Conservation (phyloP, 2,888 invertebrate genomes). For the Drosophila limbata region DNA sequence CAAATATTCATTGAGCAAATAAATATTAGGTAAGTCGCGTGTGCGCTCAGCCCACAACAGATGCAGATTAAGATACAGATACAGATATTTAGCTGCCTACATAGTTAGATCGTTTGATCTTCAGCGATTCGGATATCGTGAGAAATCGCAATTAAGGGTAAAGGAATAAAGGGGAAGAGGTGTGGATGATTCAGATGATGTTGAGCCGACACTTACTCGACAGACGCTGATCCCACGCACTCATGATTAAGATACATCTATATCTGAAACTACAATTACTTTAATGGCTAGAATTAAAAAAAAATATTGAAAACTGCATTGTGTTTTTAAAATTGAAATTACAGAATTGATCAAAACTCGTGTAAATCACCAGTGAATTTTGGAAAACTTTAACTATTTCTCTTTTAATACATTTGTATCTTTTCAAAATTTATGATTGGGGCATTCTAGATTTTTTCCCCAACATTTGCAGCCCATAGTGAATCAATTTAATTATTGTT, state of each 20-base stretch:
- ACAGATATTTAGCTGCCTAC: constrained; percentile 12
- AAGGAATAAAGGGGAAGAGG: not conserved
- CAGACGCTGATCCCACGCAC: not conserved
- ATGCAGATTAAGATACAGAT: constrained; percentile 19
- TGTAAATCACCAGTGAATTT: too few species aligned
- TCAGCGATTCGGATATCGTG: constrained; percentile 15
- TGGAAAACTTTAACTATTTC: too few species aligned
- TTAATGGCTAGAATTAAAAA: too few species aligned
- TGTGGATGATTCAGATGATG: not conserved
- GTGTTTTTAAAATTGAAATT: too few species aligned
- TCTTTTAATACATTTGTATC: too few species aligned
- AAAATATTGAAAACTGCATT: too few species aligned
- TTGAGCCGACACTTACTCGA: not conserved
- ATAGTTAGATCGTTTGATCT: constrained; percentile 22
- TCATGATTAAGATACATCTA: not conserved
- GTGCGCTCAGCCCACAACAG: constrained; percentile 32
- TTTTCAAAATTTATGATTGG: too few species aligned
- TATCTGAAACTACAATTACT: too few species aligned
- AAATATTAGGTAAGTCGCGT: constrained; percentile 71
- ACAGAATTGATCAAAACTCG: too few species aligned
- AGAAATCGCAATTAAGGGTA: not conserved
- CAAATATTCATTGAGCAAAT: constrained; percentile 56
- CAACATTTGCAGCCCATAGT: too few species aligned
- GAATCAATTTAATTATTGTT: too few species aligned
- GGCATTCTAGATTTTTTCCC: too few species aligned